These are phyloP conservation scores for Linyphia triangularis DNA, from an alignment of 2,888 invertebrate species.

Conservation along the genomic window DNA sequence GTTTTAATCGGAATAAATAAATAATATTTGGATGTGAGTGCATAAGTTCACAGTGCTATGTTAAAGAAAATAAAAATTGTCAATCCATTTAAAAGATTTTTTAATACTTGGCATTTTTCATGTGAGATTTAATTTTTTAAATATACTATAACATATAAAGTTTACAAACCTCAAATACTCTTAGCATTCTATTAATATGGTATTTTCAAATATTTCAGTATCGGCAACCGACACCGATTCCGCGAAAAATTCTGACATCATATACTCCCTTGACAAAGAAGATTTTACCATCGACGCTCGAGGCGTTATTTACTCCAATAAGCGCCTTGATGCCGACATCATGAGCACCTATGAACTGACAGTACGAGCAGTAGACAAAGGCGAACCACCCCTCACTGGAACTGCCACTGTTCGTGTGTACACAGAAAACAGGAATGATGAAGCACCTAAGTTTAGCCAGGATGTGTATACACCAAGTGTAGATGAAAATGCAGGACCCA, in stretches of 20 bases:
- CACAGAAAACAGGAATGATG: conserved; percentile 98
- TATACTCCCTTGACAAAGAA: conserved; percentile 93
- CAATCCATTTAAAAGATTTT: too few species aligned
- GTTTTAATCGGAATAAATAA: too few species aligned
- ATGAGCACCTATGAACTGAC: conserved; percentile 96
- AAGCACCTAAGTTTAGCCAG: conserved; percentile 97
- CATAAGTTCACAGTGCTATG: too few species aligned
- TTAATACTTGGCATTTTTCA: background rate
- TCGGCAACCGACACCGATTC: conserved; percentile 97
- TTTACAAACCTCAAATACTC: background rate
- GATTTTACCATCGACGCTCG: conserved; percentile 96
- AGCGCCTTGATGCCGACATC: conserved; percentile 96
- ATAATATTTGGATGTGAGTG: too few species aligned
- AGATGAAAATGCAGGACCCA: conserved; percentile 96
- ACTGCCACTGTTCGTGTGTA: conserved; percentile 96
- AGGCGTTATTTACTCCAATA: conserved; percentile 94
- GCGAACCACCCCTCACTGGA: conserved; percentile 94
- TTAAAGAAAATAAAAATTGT: too few species aligned
- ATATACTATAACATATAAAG: background rate
- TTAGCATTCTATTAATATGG: background rate
- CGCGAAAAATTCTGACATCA: conserved; percentile 95
- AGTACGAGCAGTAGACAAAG: conserved; percentile 96
- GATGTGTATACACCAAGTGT: conserved; percentile 98
- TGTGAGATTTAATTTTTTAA: background rate
- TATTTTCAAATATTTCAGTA: conserved; percentile 80